Evolutionary conservation across 1,140 invertebrate genomes (phyloP), one percentile per base, ranked within the genome.

Genomic region (Hypsibius dujardini): DNA sequence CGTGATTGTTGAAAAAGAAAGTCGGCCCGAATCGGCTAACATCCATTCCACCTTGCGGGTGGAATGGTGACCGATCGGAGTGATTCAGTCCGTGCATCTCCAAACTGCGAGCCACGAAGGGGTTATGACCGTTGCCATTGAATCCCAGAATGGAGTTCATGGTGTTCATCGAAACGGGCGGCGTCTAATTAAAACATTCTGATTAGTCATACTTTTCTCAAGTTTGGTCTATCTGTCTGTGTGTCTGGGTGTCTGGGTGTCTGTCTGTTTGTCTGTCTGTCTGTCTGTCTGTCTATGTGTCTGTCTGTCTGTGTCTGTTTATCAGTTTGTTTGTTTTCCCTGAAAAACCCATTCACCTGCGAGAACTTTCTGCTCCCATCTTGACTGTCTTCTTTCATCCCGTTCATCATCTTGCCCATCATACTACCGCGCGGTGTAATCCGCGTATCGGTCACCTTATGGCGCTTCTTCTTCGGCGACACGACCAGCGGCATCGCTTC

Each of bases 381-480:
- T 28, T 28, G 28, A 28, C 28, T 28, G 28, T 28, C 28, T 45
- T 56, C 50, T 45, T 67, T 42, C 62, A 7, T 67, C 62, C 42
- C 12, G 62, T 42, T 67, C 12, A 67, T 56, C 50, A 56, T n/a
- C 42, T 67, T 67, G 77, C 87, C 90, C 7, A 92, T 89, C 50
- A 90, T 91, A 28, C 28, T 28, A 28, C 28, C 28, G 72, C 90
- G 84, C 1, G 92, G 92, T 7, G 92, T 95, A 72, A 96, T 90
- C 73, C 93, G 84, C 59, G 92, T 95, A 78, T 96, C 92, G 15
- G 92, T 96, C 71, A 96, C 83, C 86, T 96, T 96, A 78, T 95
- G 92, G 40, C 92, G 84, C 82, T 95, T 95, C 82, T 92, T 93
- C 81, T 95, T 95, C 0, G 90, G 90, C 46, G 89, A 88, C 73